phyloP scores from a whole-genome alignment of 2,797 vertebrate genomes.

The Adelosebastes latens region DNA sequence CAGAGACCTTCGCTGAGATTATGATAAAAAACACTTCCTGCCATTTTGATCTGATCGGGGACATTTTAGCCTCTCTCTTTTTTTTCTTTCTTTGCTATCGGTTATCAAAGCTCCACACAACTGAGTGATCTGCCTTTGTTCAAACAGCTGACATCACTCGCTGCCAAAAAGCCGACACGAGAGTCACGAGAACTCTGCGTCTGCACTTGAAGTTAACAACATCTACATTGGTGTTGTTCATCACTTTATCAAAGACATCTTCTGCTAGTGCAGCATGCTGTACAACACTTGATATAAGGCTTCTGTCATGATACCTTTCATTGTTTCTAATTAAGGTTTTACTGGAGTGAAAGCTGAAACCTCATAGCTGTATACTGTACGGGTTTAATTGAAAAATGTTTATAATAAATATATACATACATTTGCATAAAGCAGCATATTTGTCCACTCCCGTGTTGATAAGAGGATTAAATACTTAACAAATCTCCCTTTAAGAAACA shows the following conservation, averaged over 20 bases:
- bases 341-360: background rate
- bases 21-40: conserved; percentile 84
- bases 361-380: background rate
- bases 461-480: too few species aligned
- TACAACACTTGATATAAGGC: background rate
- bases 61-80: conserved; percentile 42
- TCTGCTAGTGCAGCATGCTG: conserved; percentile 34
- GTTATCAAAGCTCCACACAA: conserved; percentile 62
- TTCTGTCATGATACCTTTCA: background rate
- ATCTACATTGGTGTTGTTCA: conserved; percentile 45
- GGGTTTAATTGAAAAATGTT: background rate
- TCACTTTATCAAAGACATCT: conserved; percentile 38
- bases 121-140: conserved; percentile 56
- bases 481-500: too few species aligned
- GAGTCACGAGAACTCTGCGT: conserved; percentile 37
- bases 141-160: conserved; percentile 52
- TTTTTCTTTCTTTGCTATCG: conserved; percentile 53
- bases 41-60: conserved; percentile 79
- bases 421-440: too few species aligned
- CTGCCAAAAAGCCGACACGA: conserved; percentile 37
- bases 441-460: too few species aligned
- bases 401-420: too few species aligned
- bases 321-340: background rate
- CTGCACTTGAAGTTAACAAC: conserved; percentile 28
- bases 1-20: conserved; percentile 73